Conservation (phyloP, 2,113 vertebrate species). For the Desmodus rotundus region DNA sequence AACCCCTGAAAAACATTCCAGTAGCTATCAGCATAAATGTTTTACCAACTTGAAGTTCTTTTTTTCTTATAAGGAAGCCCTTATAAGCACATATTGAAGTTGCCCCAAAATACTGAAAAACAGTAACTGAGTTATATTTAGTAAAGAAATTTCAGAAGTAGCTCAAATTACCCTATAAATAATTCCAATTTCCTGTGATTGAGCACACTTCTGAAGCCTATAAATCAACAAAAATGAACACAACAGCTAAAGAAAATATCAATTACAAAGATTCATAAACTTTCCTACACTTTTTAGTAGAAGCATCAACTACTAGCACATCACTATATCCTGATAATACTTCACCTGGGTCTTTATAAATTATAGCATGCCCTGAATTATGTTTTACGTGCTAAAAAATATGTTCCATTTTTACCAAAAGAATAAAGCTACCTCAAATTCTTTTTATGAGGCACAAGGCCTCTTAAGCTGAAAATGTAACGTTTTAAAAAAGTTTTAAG, state of each 20-base stretch:
- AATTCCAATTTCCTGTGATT: neutral
- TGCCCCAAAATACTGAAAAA: constrained; percentile 35
- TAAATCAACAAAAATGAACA: neutral
- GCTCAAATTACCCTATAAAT: neutral
- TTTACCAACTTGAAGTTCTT: neutral
- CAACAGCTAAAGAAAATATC: neutral
- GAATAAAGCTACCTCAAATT: neutral
- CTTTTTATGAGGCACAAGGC: constrained; percentile 4
- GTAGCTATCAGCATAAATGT: neutral
- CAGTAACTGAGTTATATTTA: neutral
- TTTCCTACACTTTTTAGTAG: neutral
- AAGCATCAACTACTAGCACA: neutral
- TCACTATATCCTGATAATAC: neutral
- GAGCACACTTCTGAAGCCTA: neutral
- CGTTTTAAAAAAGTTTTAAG: neutral
- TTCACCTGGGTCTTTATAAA: neutral
- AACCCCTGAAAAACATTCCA: neutral
- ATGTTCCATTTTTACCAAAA: constrained; percentile 7
- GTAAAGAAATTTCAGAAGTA: constrained; percentile 10
- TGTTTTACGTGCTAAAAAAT: neutral
- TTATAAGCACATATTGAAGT: constrained; percentile 11
- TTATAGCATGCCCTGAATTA: neutral
- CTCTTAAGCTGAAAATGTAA: neutral
- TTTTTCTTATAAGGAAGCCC: neutral
- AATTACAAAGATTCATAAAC: neutral